Evolutionary conservation across 2,113 vertebrate genomes (phyloP), one percentile per base, ranked within the genome.

Genomic region (Tragelaphus strepsiceros): DNA sequence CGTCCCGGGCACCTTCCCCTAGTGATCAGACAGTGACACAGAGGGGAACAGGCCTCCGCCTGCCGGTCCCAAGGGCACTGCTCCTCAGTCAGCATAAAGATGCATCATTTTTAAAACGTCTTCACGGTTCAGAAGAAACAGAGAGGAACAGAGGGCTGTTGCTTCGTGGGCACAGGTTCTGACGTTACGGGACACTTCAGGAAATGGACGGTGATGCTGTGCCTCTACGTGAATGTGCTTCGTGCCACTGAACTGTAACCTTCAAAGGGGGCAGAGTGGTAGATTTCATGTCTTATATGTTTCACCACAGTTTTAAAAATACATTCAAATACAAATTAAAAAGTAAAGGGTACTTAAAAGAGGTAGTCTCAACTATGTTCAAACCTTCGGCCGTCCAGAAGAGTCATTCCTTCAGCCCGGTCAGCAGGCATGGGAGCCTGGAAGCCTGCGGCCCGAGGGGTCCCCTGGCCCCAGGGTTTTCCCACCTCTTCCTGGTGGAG

Each of bases 31-130:
- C 30, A 19, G 21, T 5, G 26, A 53, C 0, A 30, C 19, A 77
- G 26, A 92, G 35, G 39, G 81, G 49, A 74, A 58, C 14, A 35
- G 39, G 58, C 49, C 81, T 59, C 26, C 26, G 10, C 26, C 88
- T 26, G 46, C 74, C 0, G 0, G 12, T 24, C 35, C 81, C 35
- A 32, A 32, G n/a, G 46, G n/a, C 3, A n/a, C 7, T 1, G 24
- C 8, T 90, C 88, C 28, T 74, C 58, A 15, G 7, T 89, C 46
- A 49, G 49, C 14, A 46, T 6, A 24, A 56, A 54, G 22, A 87
- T 43, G 51, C 54, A 49, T 10, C 6, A 49, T 35, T 64, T 49
- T 53, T 32, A 58, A 19, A n/a, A 58, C 1, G 24, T 54, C 39
- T 28, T 58, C 58, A 46, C 30, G 16, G 77, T 61, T 80, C 78